Evolutionary conservation across 2,888 invertebrate genomes (phyloP).

Genomic region (Odontocolon sp.): DNA sequence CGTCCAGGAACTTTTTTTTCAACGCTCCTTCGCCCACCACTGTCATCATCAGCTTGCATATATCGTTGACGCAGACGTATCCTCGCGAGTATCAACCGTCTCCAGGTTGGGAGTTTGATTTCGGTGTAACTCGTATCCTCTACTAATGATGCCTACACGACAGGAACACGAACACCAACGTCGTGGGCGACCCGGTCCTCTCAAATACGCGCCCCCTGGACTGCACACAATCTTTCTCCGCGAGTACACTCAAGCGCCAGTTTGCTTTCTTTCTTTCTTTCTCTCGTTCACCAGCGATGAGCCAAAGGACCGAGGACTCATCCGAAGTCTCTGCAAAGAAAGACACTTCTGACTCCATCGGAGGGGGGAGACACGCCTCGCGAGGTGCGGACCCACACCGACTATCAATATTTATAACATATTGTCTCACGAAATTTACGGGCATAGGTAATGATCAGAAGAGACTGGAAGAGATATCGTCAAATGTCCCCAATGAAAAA

Average conservation of each 20-base stretch:
- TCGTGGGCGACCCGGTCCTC: conserved; percentile 78
- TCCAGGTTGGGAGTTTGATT: conserved; percentile 72
- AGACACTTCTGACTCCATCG: conserved; percentile 38
- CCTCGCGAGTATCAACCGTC: conserved; percentile 71
- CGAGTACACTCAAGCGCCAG: conserved; percentile 38
- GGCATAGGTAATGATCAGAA: conserved; percentile 65
- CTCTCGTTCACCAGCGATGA: conserved; percentile 54
- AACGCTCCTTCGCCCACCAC: conserved; percentile 40
- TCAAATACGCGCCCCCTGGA: conserved; percentile 70
- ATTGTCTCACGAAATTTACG: conserved; percentile 76
- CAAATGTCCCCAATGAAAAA: conserved; percentile 38
- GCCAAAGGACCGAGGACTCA: conserved; percentile 33
- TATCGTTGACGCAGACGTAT: conserved; percentile 44
- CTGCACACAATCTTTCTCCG: conserved; percentile 43
- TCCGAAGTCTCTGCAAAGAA: conserved; percentile 44
- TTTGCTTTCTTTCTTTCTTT: conserved; percentile 27
- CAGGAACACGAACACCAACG: conserved; percentile 71
- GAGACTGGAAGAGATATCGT: conserved; percentile 28
- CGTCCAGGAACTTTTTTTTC: conserved; percentile 47
- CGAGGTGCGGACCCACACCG: conserved; percentile 51
- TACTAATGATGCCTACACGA: conserved; percentile 78
- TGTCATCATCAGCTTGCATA: conserved; percentile 57
- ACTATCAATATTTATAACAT: conserved; percentile 80
- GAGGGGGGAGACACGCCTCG: conserved; percentile 57
- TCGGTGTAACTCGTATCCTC: conserved; percentile 68